These are phyloP conservation scores for Copsychus sechellarum DNA, from an alignment of 2,113 vertebrate species.

Conservation along the genomic window DNA sequence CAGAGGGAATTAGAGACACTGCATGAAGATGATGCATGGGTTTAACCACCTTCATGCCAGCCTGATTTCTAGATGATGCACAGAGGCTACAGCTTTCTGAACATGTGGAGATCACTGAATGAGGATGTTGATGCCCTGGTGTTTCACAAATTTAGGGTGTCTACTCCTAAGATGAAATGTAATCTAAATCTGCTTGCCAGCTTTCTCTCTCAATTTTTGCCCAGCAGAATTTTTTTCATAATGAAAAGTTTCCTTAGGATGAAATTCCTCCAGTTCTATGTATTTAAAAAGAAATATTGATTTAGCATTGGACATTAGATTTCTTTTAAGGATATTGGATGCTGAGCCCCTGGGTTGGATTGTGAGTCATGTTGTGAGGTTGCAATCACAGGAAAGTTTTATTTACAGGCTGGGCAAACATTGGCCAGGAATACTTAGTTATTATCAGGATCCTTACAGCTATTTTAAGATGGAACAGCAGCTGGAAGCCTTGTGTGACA, in stretches of 20 bases:
- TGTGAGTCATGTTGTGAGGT: not conserved
- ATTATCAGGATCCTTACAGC: not conserved
- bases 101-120: not conserved
- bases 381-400: not conserved
- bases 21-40: not conserved
- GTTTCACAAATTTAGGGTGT: not conserved
- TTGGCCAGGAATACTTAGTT: not conserved
- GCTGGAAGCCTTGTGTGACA: not conserved
- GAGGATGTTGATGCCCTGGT: not conserved
- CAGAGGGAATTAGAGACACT: not conserved
- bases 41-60: not conserved
- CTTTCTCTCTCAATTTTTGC: not conserved
- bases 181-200: not conserved
- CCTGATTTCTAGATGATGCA: not conserved
- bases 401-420: not conserved
- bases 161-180: not conserved
- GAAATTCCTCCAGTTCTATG: not conserved
- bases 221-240: not conserved
- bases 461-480: not conserved
- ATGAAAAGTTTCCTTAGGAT: not conserved
- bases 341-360: not conserved
- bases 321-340: not conserved
- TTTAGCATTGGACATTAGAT: not conserved
- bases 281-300: not conserved
- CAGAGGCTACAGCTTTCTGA: not conserved